These are phyloP conservation scores for Sturnus vulgaris DNA, from an alignment of 2,113 vertebrate species.

Conservation along the genomic window DNA sequence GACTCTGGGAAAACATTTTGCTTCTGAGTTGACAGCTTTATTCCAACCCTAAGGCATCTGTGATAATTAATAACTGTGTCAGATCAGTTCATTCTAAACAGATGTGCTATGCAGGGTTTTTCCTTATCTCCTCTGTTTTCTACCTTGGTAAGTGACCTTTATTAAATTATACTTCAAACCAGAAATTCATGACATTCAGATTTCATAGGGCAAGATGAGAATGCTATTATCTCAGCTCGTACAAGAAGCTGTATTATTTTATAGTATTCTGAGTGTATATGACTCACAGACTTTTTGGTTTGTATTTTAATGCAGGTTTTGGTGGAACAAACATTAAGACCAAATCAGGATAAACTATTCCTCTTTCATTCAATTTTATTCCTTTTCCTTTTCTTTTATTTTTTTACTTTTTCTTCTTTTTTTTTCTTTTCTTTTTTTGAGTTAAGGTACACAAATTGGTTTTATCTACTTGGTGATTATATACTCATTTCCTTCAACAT, in stretches of 20 bases:
- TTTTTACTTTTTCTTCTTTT: too few species aligned
- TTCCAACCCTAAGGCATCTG: slow-evolving; percentile 31
- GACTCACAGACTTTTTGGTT: background rate
- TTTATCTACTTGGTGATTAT: background rate
- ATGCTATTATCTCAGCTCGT: background rate
- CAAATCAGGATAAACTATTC: background rate
- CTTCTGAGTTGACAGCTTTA: slow-evolving; percentile 29
- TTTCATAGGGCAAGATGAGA: slow-evolving; percentile 9
- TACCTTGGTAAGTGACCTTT: slow-evolving; percentile 42
- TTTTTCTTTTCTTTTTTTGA: background rate
- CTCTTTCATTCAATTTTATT: background rate
- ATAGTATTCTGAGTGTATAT: background rate
- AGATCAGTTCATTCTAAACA: slow-evolving; percentile 17
- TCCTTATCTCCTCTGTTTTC: slow-evolving; percentile 22
- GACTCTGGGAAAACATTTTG: background rate
- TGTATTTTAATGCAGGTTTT: background rate
- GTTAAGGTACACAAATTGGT: background rate
- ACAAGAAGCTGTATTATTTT: background rate
- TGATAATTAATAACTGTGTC: slow-evolving; percentile 60
- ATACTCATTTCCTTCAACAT: background rate
- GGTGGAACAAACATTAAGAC: background rate
- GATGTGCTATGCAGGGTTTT: slow-evolving; percentile 31
- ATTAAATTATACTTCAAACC: slow-evolving; percentile 39
- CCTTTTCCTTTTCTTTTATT: background rate
- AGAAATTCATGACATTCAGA: slow-evolving; percentile 33